phyloP scores from a whole-genome alignment of 1,140 invertebrate genomes.

The Chymomyza costata region DNA sequence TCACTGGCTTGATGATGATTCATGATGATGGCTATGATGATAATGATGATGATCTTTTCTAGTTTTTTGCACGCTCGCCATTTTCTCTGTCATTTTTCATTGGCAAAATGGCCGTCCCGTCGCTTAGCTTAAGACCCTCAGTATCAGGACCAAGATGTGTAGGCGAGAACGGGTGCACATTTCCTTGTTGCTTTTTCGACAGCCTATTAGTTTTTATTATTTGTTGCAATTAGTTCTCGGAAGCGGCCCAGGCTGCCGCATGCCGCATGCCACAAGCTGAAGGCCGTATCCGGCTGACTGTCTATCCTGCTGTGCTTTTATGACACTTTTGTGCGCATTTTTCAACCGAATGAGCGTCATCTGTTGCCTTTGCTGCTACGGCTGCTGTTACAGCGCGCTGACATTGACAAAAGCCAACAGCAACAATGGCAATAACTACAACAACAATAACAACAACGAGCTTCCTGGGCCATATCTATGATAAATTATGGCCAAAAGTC shows the following conservation, averaged over 20 bases:
- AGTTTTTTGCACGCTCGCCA: conserved; percentile 46
- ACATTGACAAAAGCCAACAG: conserved; percentile 40
- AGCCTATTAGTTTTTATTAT: conserved; percentile 73
- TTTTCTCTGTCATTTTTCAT: conserved; percentile 61
- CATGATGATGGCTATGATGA: too few species aligned
- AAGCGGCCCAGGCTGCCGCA: conserved; percentile 29
- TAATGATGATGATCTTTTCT: conserved; percentile 61
- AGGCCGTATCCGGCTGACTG: neutral
- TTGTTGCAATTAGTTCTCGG: conserved; percentile 67
- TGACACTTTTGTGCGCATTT: conserved; percentile 65
- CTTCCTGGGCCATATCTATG: conserved; percentile 49
- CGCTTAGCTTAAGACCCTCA: too few species aligned
- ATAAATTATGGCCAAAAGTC: conserved; percentile 71
- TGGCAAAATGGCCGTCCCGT: conserved; percentile 27
- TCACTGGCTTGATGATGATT: conserved; percentile 61
- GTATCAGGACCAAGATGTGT: too few species aligned
- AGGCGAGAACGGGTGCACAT: conserved; percentile 3
- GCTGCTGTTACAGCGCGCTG: conserved; percentile 35
- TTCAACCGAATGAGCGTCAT: conserved; percentile 65
- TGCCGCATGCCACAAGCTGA: neutral
- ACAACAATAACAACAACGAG: conserved; percentile 23
- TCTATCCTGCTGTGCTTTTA: conserved; percentile 37
- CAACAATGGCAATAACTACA: conserved; percentile 29
- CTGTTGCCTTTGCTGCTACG: conserved; percentile 47
- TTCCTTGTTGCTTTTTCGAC: conserved; percentile 48